A percentile compares a stretch with the other conserved stretches of the same genome.
phyloP scores from a whole-genome alignment of 2,888 invertebrate species.

The Eueremaeus valkanovi region DNA sequence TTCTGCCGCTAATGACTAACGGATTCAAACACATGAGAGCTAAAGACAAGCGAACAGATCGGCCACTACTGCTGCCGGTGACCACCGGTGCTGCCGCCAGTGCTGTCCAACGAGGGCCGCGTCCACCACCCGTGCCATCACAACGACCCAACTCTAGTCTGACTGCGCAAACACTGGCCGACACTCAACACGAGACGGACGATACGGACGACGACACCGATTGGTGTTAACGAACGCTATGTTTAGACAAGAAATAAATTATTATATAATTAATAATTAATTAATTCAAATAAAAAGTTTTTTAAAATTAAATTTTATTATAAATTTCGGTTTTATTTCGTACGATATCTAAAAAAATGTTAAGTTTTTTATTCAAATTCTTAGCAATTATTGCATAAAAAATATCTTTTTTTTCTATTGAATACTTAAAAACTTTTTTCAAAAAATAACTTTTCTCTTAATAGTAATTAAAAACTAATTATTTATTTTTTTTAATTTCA shows the following conservation, averaged over 20 bases:
- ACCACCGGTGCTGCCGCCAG: background rate
- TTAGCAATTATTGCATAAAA: too few species aligned
- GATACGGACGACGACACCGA: slow-evolving; percentile 30
- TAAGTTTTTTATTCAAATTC: too few species aligned
- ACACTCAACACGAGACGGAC: slow-evolving; percentile 8
- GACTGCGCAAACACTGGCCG: background rate
- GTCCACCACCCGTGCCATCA: background rate
- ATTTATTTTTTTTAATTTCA: too few species aligned
- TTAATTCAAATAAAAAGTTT: too few species aligned
- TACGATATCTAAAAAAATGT: too few species aligned
- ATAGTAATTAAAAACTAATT: too few species aligned
- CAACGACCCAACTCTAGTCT: slow-evolving; percentile 22
- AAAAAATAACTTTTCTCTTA: too few species aligned
- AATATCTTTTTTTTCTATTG: too few species aligned
- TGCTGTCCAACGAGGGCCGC: too few species aligned
- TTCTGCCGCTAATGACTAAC: slow-evolving; percentile 14
- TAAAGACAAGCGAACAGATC: slow-evolving; percentile 1
- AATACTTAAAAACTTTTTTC: too few species aligned
- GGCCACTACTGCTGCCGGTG: background rate
- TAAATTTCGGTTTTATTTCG: too few species aligned
- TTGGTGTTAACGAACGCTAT: slow-evolving; percentile 9
- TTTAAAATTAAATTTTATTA: too few species aligned
- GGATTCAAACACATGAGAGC: background rate
- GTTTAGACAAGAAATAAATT: background rate
- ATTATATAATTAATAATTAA: background rate